Base-by-base conservation (phyloP, 2,888 invertebrate genomes). In the Amblyjoppa fuscipennis region DNA sequence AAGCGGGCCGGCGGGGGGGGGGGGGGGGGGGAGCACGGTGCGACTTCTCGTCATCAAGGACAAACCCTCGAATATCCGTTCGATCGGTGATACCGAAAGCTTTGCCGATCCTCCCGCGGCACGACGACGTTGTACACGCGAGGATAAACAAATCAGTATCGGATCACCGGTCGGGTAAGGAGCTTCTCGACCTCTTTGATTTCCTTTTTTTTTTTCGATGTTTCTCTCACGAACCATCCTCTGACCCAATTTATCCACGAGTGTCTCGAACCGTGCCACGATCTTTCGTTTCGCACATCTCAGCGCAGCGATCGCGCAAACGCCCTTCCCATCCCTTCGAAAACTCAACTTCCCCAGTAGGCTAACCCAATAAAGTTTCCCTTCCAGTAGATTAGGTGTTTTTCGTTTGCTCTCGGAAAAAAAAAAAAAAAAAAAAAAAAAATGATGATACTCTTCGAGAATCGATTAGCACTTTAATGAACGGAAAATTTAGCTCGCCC, bases 391-490 rank as follows among this genome's bases (percentile, higher is more conserved):
- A 91, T 90, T 89, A 90, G 90, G 89, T 91, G 89, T 90, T 90
- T 89, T 79, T 85, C 90, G 89, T 90, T 91, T 91, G 89, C 88
- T 88, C 11, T 41, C 11, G 0, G 11, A 41, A 41, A 9, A 9
- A 11, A 41, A 3, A 11, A 1, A 9, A 9, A 41, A 2, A 41
- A 13, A 0, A 16, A 3, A 49, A 16, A 41, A 5, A 41, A 16
- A 49, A 0, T 16, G 1, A 49, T 49, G 88, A 5, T 89, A 87
- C 79, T 81, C 88, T 88, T 89, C 87, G 87, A 85, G 89, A 90
- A 92, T 93, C 91, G 91, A 92, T 92, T 89, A 89, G 78, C 89
- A 88, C 90, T 92, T 92, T 92, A 93, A 93, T 92, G 92, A 93
- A 92, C 91, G 91, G 89, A 89, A 92, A 93, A 91, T 91, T 90